phyloP scores from a whole-genome alignment of 2,888 invertebrate genomes.

The Polydrusus tereticollis region DNA sequence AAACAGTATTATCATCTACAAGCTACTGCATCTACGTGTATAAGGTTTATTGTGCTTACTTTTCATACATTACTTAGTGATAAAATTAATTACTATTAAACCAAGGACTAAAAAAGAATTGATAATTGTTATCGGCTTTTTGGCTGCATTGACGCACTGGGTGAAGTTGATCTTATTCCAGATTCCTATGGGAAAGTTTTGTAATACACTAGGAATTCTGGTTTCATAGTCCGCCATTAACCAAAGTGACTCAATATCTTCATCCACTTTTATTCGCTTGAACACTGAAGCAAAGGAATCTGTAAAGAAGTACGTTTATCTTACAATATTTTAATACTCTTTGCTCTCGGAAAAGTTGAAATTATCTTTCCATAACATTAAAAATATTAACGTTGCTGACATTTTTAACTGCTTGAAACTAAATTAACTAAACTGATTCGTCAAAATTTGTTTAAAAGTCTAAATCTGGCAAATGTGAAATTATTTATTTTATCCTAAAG shows the following conservation, averaged over 20 bases:
- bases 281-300: constrained; percentile 37
- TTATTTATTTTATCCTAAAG: no score
- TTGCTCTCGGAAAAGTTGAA: no score
- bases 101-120: neutral
- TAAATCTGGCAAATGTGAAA: no score
- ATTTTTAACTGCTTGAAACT: no score
- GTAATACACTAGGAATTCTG: constrained; percentile 16
- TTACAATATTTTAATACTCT: no score
- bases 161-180: constrained; percentile 34
- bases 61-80: neutral
- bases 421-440: no score
- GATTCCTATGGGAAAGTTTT: constrained; percentile 31
- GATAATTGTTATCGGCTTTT: neutral
- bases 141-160: neutral
- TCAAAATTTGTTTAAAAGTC: neutral
- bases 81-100: neutral
- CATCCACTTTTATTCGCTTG: constrained; percentile 19
- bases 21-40: no score
- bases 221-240: neutral
- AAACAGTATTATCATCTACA: no score
- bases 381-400: no score
- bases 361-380: no score
- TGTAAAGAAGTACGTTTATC: constrained; percentile 15
- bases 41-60: neutral
- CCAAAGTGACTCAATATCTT: constrained; percentile 33